phyloP scores from a whole-genome alignment of 2,113 vertebrate genomes.

The Corythaeola cristata region DNA sequence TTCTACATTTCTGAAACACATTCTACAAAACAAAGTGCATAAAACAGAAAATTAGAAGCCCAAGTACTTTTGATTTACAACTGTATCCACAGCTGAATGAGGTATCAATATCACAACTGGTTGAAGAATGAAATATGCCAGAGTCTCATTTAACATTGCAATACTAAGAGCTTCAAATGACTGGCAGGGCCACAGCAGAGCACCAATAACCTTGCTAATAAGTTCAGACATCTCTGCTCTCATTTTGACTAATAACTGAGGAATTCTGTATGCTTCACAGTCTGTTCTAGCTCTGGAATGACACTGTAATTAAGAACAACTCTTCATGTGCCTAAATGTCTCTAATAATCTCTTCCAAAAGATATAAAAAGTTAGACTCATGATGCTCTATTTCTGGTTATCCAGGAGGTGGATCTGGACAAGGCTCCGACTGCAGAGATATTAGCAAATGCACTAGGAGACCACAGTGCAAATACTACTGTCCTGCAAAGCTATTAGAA shows the following conservation, averaged over 20 bases:
- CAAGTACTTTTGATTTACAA: not conserved
- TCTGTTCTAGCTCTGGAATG: not conserved
- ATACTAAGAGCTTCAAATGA: not conserved
- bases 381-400: not conserved
- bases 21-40: not conserved
- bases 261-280: not conserved
- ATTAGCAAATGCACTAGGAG: not conserved
- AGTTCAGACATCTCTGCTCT: not conserved
- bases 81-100: not conserved
- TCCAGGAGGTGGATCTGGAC: not conserved
- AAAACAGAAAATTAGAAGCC: not conserved
- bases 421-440: not conserved
- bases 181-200: not conserved
- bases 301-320: not conserved
- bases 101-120: not conserved
- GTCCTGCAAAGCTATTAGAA: not conserved
- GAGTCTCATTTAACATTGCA: not conserved
- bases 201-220: not conserved
- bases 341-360: not conserved
- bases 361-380: not conserved
- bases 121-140: not conserved
- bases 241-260: not conserved
- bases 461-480: not conserved
- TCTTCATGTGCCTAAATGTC: not conserved
- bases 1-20: not conserved